These are phyloP conservation scores for Jordanella pulchra DNA, from an alignment of 2,797 vertebrate species.

Conservation along the genomic window DNA sequence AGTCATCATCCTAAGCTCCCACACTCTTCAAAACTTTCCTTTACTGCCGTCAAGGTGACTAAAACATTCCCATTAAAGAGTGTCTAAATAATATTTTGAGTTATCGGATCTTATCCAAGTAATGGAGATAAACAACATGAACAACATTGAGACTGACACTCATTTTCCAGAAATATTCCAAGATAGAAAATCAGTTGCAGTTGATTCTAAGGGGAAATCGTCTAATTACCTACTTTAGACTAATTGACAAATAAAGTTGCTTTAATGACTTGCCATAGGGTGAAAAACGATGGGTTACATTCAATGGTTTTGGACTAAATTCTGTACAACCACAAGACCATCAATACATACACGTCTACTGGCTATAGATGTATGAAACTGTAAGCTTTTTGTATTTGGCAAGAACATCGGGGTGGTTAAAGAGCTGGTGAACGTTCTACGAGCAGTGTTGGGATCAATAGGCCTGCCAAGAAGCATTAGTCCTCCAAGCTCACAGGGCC, in stretches of 20 bases:
- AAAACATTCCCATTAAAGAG: neutral
- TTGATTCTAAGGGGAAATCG: neutral
- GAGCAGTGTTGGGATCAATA: constrained; percentile 74
- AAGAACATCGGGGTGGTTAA: constrained; percentile 25
- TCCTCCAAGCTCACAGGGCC: constrained; percentile 65
- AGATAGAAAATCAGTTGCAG: neutral
- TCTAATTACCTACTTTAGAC: neutral
- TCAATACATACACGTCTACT: neutral
- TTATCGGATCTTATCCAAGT: neutral
- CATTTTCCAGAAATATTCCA: neutral
- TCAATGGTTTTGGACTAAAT: neutral
- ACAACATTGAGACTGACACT: neutral
- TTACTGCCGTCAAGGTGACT: neutral
- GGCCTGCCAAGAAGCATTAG: constrained; percentile 79
- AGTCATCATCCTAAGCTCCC: neutral
- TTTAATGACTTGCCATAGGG: neutral
- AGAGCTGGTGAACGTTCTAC: constrained; percentile 38
- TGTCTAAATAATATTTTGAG: no score
- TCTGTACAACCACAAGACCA: neutral
- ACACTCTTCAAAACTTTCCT: neutral
- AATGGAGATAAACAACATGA: neutral
- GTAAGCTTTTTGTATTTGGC: constrained; percentile 6
- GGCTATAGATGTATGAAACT: constrained; percentile 8
- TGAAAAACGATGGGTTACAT: neutral
- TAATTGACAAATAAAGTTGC: neutral